phyloP scores from a whole-genome alignment of 2,113 vertebrate species.

The Phoenicopterus ruber region DNA sequence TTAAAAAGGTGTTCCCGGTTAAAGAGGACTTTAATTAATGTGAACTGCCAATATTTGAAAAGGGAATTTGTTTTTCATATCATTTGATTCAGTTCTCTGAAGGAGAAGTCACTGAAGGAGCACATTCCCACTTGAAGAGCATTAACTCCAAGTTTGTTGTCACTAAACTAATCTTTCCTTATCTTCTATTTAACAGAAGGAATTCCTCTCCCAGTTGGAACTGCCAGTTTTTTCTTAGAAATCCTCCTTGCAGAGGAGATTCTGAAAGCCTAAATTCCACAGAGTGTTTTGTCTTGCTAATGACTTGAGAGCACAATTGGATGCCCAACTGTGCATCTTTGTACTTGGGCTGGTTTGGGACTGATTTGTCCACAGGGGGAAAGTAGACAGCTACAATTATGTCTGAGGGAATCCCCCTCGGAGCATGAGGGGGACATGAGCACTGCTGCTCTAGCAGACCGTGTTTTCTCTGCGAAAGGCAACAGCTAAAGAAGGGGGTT shows the following conservation, averaged over 20 bases:
- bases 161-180: conserved; percentile 55
- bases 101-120: not conserved
- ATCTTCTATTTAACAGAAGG: conserved; percentile 55
- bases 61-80: not conserved
- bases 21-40: not conserved
- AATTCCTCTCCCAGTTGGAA: conserved; percentile 83
- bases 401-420: conserved; percentile 70
- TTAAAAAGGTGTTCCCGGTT: not conserved
- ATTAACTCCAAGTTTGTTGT: conserved; percentile 43
- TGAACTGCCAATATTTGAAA: not conserved
- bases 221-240: conserved; percentile 77
- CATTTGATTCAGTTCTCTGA: not conserved
- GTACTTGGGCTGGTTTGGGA: conserved; percentile 68
- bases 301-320: conserved; percentile 80
- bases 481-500: conserved; percentile 67
- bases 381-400: conserved; percentile 74
- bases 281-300: conserved; percentile 81
- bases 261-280: conserved; percentile 78
- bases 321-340: conserved; percentile 76
- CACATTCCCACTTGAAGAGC: not conserved
- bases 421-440: conserved; percentile 72
- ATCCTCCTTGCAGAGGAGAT: conserved; percentile 68
- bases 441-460: conserved; percentile 68
- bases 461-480: conserved; percentile 75
- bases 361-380: conserved; percentile 80